These are phyloP conservation scores for Chauna torquata DNA, from an alignment of 2,113 vertebrate genomes.

Conservation along the genomic window DNA sequence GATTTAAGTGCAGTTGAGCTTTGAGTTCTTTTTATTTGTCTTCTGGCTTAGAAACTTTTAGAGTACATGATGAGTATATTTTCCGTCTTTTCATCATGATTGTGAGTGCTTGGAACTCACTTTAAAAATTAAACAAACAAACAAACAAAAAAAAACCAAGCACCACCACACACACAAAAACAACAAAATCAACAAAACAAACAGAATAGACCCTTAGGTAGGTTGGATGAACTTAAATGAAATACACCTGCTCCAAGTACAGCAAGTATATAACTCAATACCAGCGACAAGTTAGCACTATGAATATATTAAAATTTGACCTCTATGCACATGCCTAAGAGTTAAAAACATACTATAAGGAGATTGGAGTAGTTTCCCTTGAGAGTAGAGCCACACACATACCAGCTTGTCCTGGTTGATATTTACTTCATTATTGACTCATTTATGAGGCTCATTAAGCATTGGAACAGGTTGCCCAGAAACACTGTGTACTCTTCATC, in stretches of 20 bases:
- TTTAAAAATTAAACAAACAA: not conserved
- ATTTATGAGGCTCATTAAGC: not conserved
- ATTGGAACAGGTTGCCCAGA: not conserved
- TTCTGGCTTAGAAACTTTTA: not conserved
- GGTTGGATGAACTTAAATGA: not conserved
- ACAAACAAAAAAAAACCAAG: not conserved
- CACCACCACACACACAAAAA: not conserved
- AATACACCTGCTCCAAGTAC: not conserved
- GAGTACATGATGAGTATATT: not conserved
- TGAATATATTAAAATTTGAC: not conserved
- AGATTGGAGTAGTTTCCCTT: not conserved
- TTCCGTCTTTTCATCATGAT: not conserved
- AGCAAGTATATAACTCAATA: not conserved
- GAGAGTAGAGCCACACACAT: not conserved
- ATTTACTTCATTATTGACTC: not conserved
- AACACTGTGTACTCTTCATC: not conserved
- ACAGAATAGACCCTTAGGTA: not conserved
- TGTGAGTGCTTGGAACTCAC: not conserved
- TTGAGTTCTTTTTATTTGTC: not conserved
- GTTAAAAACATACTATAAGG: not conserved
- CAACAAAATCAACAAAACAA: not conserved
- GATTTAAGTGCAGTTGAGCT: not conserved
- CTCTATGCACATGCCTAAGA: not conserved
- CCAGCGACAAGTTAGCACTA: not conserved
- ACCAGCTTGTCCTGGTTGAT: not conserved